These are phyloP conservation scores for Tachypleus tridentatus DNA, from an alignment of 1,140 invertebrate genomes.

Conservation along the genomic window DNA sequence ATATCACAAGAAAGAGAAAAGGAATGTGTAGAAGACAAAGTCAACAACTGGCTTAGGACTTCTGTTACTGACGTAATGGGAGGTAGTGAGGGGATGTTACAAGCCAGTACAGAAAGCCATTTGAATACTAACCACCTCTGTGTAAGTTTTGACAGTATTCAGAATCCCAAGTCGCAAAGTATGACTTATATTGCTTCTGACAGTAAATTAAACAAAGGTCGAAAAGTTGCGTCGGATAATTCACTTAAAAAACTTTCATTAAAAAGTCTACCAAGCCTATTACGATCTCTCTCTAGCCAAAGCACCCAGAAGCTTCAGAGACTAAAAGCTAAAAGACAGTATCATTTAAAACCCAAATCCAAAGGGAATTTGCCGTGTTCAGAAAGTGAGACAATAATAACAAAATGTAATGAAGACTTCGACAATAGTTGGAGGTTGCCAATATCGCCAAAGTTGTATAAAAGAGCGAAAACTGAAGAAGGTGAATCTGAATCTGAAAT, in stretches of 20 bases:
- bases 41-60: neutral
- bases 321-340: too few species aligned
- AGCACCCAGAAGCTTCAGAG: neutral
- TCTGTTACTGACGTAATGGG: neutral
- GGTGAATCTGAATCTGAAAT: too few species aligned
- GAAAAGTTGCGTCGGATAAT: conserved; percentile 21
- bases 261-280: conserved; percentile 9
- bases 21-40: neutral
- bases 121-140: conserved; percentile 7
- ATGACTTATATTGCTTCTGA: conserved; percentile 10
- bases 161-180: conserved; percentile 12
- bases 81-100: conserved; percentile 2
- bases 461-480: too few species aligned
- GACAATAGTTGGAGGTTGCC: too few species aligned
- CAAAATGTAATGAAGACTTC: too few species aligned
- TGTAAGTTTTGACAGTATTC: conserved; percentile 9
- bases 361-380: too few species aligned
- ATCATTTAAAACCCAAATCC: too few species aligned
- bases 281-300: conserved; percentile 22
- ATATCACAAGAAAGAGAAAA: too few species aligned
- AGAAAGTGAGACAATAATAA: too few species aligned
- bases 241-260: conserved; percentile 20
- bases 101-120: neutral
- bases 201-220: conserved; percentile 1
- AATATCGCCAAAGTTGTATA: too few species aligned